These are phyloP conservation scores for Capreolus pygargus DNA, from an alignment of 2,113 vertebrate species.

Conservation along the genomic window DNA sequence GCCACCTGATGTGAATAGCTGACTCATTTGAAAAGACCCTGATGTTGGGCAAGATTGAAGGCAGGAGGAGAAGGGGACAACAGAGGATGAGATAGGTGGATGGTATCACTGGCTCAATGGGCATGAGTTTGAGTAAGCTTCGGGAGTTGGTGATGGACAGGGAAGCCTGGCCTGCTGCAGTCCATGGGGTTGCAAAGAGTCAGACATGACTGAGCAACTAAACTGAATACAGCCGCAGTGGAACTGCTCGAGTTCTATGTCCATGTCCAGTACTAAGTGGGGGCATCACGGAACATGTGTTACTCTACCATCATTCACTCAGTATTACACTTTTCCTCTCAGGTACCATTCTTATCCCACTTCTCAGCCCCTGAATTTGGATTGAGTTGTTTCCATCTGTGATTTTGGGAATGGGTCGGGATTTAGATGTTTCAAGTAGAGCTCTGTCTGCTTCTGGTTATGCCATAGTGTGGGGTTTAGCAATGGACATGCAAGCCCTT, in stretches of 20 bases:
- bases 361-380: not conserved
- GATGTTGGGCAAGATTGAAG: not conserved
- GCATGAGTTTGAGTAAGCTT: not conserved
- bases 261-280: not conserved
- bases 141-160: not conserved
- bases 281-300: not conserved
- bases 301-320: not conserved
- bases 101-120: not conserved
- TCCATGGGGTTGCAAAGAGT: not conserved
- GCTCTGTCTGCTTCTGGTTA: not conserved
- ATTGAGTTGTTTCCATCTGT: not conserved
- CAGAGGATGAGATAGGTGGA: not conserved
- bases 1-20: not conserved
- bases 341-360: not conserved
- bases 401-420: not conserved
- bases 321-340: not conserved
- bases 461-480: not conserved
- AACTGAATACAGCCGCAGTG: not conserved
- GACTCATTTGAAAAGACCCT: not conserved
- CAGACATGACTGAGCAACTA: fast-evolving
- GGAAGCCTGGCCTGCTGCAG: not conserved
- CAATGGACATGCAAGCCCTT: not conserved
- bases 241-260: not conserved
- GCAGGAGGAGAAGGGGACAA: not conserved
- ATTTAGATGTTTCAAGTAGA: not conserved